Evolutionary conservation across 1,140 invertebrate genomes (phyloP), one percentile per base, ranked within the genome.

Genomic region (Leguminivora glycinivorella): DNA sequence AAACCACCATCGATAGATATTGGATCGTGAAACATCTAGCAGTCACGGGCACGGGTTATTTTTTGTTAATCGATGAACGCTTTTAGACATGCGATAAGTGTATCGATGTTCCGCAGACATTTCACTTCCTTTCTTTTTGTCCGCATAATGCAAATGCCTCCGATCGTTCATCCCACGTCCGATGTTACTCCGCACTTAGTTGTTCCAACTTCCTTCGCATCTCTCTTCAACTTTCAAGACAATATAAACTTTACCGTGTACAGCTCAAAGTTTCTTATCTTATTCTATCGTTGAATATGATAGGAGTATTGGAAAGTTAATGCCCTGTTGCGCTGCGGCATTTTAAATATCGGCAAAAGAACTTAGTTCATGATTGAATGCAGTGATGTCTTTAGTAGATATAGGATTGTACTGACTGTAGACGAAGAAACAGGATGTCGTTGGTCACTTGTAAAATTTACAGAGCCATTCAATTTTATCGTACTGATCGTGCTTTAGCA

Each of bases 11-110:
- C 14, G 5, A 43, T 52, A 10, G 47, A 52, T 22, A 52, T 19
- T 22, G 19, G 47, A 52, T 52, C 19, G 47, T 52, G 47, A 52
- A 52, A 75, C 70, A 74, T 72, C 73, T 70, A 73, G 69, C 74
- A 66, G 70, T 74, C 78, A 74, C 43, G 69, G 47, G 69, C 78
- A 74, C 43, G 69, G 47, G 69, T 80, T 77, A 78, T 75, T 79
- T 78, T 76, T 80, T 74, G 71, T 77, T 68, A 71, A 73, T 75
- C 75, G 77, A 79, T 73, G 75, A 80, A 75, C 73, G 79, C 74
- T 84, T 74, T 73, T 80, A 78, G 76, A 78, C 78, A 83, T 72
- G 70, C 73, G 56, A 74, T 70, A 72, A 75, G 70, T 72, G 38
- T 67, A 58, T 67, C 67, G 52, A 63, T 17, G 26, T 63, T 26